Evolutionary conservation across 1,140 invertebrate genomes (phyloP).

Genomic region (Leptestheria dahalacensis): DNA sequence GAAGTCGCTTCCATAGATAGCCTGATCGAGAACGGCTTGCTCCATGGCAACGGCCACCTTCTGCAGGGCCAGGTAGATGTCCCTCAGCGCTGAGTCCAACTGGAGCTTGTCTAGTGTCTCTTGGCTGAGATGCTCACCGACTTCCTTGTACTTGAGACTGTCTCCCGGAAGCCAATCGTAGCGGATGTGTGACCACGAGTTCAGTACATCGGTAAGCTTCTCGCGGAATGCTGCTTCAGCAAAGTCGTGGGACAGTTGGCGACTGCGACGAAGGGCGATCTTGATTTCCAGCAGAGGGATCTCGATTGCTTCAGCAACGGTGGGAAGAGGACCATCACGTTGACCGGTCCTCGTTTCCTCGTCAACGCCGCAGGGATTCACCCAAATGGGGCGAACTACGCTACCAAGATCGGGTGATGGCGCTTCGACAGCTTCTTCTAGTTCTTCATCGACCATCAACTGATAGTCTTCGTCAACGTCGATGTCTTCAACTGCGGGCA

Average conservation of each 20-base stretch:
- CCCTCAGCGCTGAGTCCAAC: constrained; percentile 36
- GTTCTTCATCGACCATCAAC: neutral
- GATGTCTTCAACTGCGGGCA: no score
- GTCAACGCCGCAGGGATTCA: constrained; percentile 10
- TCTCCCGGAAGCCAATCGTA: constrained; percentile 37
- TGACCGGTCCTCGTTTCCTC: neutral
- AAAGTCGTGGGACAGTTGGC: neutral
- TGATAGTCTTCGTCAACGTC: no score
- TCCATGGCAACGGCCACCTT: constrained; percentile 47
- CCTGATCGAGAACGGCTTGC: constrained; percentile 45
- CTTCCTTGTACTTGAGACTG: constrained; percentile 33
- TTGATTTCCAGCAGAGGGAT: neutral
- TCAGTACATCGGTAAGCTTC: constrained; percentile 29
- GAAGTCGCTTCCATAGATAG: constrained; percentile 33
- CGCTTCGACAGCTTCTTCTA: neutral
- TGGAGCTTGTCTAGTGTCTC: constrained; percentile 26
- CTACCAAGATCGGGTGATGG: neutral
- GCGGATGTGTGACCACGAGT: constrained; percentile 31
- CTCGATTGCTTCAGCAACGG: neutral
- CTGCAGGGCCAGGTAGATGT: constrained; percentile 44
- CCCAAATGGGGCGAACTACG: constrained; percentile 9
- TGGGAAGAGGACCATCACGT: neutral
- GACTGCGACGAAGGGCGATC: neutral
- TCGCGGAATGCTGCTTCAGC: constrained; percentile 27
- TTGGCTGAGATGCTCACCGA: constrained; percentile 28